A percentile compares a stretch with the other conserved stretches of the same genome.
phyloP scores from a whole-genome alignment of 2,888 invertebrate genomes.

The Sphaerophoria rueppellii region DNA sequence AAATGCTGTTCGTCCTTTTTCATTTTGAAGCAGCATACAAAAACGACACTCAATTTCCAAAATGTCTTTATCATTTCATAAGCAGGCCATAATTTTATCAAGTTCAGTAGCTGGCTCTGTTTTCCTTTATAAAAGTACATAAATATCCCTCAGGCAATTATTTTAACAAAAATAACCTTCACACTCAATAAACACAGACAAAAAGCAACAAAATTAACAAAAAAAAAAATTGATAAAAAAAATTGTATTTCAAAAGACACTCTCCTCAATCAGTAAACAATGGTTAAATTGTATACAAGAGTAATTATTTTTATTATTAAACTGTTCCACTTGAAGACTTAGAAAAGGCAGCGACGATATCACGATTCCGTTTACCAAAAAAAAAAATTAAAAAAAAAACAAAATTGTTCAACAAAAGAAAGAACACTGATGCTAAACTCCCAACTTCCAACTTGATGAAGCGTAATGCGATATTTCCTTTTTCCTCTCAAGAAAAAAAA shows the following conservation, averaged over 20 bases:
- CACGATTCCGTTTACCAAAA: slow-evolving; percentile 32
- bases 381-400: not conserved
- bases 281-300: slow-evolving; percentile 69
- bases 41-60: no score
- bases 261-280: slow-evolving; percentile 63
- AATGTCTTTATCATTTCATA: no score
- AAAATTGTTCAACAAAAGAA: slow-evolving; percentile 10
- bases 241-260: slow-evolving; percentile 49
- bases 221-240: not conserved
- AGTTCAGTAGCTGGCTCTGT: no score
- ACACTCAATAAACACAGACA: slow-evolving; percentile 27
- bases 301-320: slow-evolving; percentile 73
- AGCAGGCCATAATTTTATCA: no score
- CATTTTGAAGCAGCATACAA: no score
- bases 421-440: slow-evolving; percentile 48
- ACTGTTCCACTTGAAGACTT: slow-evolving; percentile 70
- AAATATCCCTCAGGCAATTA: not conserved
- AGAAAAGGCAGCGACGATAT: slow-evolving; percentile 49
- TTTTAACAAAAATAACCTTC: not conserved
- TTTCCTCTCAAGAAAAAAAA: slow-evolving; percentile 43
- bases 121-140: not conserved
- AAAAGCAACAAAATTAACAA: slow-evolving; percentile 6
- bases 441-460: slow-evolving; percentile 63
- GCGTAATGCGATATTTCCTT: slow-evolving; percentile 69
- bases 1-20: no score